These are phyloP conservation scores for Cyprinus carpio DNA, from an alignment of 2,113 vertebrate species.

Conservation along the genomic window DNA sequence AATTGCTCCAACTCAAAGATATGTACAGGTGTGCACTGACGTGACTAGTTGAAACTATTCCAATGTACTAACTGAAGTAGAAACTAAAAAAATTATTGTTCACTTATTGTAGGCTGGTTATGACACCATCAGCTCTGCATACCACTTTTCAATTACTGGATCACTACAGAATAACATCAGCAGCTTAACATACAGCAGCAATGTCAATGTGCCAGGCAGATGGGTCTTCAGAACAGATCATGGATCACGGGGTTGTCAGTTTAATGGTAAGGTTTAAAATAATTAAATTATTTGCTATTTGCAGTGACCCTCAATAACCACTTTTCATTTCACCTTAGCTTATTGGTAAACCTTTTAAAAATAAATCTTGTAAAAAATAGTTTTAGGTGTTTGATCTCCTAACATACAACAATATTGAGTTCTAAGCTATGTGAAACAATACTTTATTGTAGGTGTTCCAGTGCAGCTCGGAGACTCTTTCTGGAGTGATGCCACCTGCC, in stretches of 20 bases:
- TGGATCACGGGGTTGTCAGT: conserved; percentile 36
- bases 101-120: conserved; percentile 62
- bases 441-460: neutral
- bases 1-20: conserved; percentile 32
- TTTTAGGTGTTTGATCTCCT: too few species aligned
- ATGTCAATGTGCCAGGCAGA: conserved; percentile 52
- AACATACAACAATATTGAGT: neutral
- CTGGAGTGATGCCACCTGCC: conserved; percentile 66
- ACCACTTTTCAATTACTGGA: conserved; percentile 46
- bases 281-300: neutral
- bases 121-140: conserved; percentile 55
- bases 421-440: neutral
- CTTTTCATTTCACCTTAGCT: neutral
- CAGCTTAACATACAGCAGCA: conserved; percentile 46
- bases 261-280: conserved; percentile 58
- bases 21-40: conserved; percentile 49
- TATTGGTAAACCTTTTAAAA: neutral
- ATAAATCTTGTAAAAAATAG: neutral
- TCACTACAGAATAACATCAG: too few species aligned
- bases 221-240: conserved; percentile 56
- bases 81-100: too few species aligned
- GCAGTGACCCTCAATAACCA: neutral
- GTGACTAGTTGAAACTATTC: too few species aligned
- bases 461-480: conserved; percentile 60
- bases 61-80: too few species aligned